These are phyloP conservation scores for Macrosteles quadrilineatus DNA, from an alignment of 1,140 invertebrate genomes.

Conservation along the genomic window DNA sequence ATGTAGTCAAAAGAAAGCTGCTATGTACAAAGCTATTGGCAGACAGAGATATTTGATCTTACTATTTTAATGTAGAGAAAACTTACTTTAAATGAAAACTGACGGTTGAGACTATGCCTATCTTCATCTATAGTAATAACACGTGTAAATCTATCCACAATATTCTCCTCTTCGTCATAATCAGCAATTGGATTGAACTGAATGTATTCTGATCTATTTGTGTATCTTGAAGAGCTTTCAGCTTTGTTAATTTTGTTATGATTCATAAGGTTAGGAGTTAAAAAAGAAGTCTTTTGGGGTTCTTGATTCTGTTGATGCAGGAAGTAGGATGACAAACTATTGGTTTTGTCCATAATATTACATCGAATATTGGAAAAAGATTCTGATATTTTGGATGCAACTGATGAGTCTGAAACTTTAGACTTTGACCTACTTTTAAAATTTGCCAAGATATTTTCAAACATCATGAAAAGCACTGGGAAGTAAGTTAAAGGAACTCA, in stretches of 20 bases:
- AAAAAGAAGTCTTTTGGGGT: constrained; percentile 39
- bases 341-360: constrained; percentile 46
- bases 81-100: constrained; percentile 28
- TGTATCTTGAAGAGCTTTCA: constrained; percentile 50
- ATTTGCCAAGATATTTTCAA: constrained; percentile 54
- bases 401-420: constrained; percentile 50
- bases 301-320: constrained; percentile 43
- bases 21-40: too few relatives aligned
- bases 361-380: constrained; percentile 48
- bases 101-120: constrained; percentile 10
- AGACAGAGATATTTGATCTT: too few relatives aligned
- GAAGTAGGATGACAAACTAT: constrained; percentile 46
- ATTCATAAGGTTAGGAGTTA: constrained; percentile 44
- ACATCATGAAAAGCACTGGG: constrained; percentile 51
- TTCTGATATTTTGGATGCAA: constrained; percentile 41
- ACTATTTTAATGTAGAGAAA: too few relatives aligned
- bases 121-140: constrained; percentile 56
- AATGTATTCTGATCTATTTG: constrained; percentile 52
- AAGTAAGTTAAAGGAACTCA: too few relatives aligned
- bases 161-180: constrained; percentile 54
- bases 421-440: constrained; percentile 55
- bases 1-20: too few relatives aligned
- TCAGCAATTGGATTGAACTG: constrained; percentile 44
- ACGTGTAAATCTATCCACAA: constrained; percentile 67
- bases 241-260: constrained; percentile 39